Evolutionary conservation across 2,113 vertebrate genomes (phyloP).

Genomic region (Centropristis striata): DNA sequence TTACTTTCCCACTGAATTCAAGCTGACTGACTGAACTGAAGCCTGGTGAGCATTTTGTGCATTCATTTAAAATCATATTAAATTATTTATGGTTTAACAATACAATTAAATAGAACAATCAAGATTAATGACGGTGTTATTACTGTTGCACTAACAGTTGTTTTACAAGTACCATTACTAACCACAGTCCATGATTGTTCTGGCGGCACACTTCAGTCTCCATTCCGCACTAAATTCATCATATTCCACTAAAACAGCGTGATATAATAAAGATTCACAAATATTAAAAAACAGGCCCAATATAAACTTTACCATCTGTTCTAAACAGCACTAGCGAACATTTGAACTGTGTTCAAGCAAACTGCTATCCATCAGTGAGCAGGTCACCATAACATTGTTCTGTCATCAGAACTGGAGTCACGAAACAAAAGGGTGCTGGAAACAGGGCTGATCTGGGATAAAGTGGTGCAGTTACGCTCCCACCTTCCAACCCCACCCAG

Average conservation of each 20-base stretch:
- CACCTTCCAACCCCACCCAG: constrained; percentile 8
- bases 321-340: not conserved
- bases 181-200: not conserved
- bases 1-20: constrained; percentile 26
- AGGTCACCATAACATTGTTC: constrained; percentile 32
- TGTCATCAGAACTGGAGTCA: constrained; percentile 17
- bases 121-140: not conserved
- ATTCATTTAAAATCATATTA: not conserved
- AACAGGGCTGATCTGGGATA: constrained; percentile 4
- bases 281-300: not conserved
- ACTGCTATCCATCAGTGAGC: constrained; percentile 5
- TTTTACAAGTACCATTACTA: not conserved
- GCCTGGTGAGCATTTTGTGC: not conserved
- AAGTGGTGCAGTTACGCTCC: constrained; percentile 4
- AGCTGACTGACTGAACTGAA: not conserved
- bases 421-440: constrained; percentile 19
- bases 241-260: not conserved
- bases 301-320: not conserved
- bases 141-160: not conserved
- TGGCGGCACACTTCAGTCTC: not conserved
- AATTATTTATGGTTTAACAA: not conserved
- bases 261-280: not conserved
- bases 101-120: not conserved
- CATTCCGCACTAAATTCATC: not conserved
- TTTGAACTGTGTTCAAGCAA: not conserved